Base-by-base conservation (phyloP, 1,140 invertebrate genomes). In the Muscidifurax raptorellus region DNA sequence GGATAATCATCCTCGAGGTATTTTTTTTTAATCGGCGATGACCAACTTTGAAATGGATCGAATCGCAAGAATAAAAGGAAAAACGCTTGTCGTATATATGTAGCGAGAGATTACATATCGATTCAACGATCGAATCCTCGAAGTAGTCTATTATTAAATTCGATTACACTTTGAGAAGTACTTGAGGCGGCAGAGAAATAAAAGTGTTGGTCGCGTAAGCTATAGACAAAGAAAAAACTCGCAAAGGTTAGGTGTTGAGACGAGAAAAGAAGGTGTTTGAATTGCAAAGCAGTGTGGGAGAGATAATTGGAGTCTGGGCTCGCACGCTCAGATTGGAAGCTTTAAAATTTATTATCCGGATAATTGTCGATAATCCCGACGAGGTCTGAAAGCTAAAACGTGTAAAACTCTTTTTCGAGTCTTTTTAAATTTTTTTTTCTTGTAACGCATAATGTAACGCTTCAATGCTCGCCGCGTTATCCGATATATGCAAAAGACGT, bases 221-320 rank as follows among this genome's bases (percentile, higher is more conserved):
- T n/a, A n/a, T n/a, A n/a, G n/a, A n/a, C n/a, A 27, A n/a, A 12
- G 7, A 82, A 74, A 40, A 47, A 80, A 67, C 67, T 66, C 75
- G 36, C 25, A 69, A 84, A 44, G 18, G 22, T 85, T 75, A 76
- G 36, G 9, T 13, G 66, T 28, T 15, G n/a, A n/a, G n/a, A n/a
- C 5, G 30, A 5, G 59, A 44, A 13, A 44, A 30, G 69, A 76
- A 84, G 76, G 71, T 32, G 78, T 76, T 76, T 75, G 78, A 80
- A 79, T 85, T 75, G 79, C 75, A 74, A 85, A 85, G 22, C 30
- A 81, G 44, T n/a, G 80, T 76, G 47, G 66, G 80, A 15, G 71
- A 77, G 84, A 81, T 82, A 86, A 82, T 86, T 78, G 66, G 40
- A 78, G 44, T 72, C 47, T 71, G 22, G 52, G n/a, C 9, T 67